Evolutionary conservation across 2,113 vertebrate genomes (phyloP), one percentile per base, ranked within the genome.

Genomic region (Podiceps cristatus): DNA sequence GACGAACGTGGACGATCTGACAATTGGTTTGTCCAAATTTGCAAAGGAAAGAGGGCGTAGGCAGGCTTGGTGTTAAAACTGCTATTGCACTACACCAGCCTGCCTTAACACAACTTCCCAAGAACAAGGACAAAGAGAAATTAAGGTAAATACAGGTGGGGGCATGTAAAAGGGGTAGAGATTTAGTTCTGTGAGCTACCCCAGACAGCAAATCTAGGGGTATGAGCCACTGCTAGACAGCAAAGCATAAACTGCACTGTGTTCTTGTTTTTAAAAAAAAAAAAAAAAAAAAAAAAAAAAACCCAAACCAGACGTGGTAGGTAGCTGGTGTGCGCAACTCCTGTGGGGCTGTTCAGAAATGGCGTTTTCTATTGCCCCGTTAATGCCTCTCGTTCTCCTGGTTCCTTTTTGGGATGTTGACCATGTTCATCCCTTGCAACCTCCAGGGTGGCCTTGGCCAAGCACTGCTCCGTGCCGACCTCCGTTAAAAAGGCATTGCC

Each of bases 261-360:
- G 31, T 24, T 63, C 31, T 17, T 47, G 37, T 22, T 68, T 15
- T 47, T n/a, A n/a, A 47, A 29, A 66, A 33, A 18, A 33, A 20
- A 9, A 28, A 49, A 58, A 23, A 49, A 23, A 49, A 49, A 4
- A 23, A 23, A 49, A 10, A 22, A 49, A 2, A 49, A 55, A 55
- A 29, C 53, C 53, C 29, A 29, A 55, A 29, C 18, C 20, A 20
- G 16, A 7, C 0, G 0, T 1, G 1, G 22, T 19, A 64, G 40
- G 45, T 22, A 44, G n/a, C 18, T 11, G 19, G 9, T 33, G 7
- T 5, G 18, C 4, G 5, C 3, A 0, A 42, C 28, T 35, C 29
- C 33, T 24, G 22, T 0, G 1, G 24, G 28, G 49, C 10, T 1
- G 2, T 14, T 73, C 33, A 8, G 40, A 47, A 72, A 29, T 13